Evolutionary conservation across 2,797 vertebrate species (phyloP).

Genomic region (Semotilus atromaculatus): DNA sequence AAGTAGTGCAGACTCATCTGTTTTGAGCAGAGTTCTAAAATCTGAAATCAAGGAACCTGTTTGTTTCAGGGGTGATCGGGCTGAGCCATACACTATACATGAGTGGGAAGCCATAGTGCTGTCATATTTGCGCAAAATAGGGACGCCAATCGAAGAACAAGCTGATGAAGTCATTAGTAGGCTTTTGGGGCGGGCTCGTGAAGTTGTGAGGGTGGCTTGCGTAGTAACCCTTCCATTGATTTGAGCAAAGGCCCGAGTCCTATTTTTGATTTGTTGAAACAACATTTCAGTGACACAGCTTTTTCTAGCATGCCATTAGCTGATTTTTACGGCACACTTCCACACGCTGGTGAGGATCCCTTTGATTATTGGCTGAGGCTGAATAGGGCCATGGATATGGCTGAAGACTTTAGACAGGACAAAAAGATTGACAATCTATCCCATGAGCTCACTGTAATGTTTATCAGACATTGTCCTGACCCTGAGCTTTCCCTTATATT

Average conservation of each 20-base stretch:
- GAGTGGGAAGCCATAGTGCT: too few relatives aligned
- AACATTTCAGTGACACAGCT: slow-evolving; percentile 50
- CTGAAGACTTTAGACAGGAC: slow-evolving; percentile 49
- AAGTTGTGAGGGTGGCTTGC: not conserved
- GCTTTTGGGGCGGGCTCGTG: not conserved
- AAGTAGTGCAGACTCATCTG: not conserved
- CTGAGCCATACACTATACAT: too few relatives aligned
- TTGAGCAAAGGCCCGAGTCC: not conserved
- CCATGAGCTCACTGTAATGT: slow-evolving; percentile 22
- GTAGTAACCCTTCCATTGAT: not conserved
- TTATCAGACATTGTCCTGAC: slow-evolving; percentile 56
- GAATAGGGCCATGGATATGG: slow-evolving; percentile 49
- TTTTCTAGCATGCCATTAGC: slow-evolving; percentile 51
- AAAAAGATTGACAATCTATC: slow-evolving; percentile 13
- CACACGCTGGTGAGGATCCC: slow-evolving; percentile 7
- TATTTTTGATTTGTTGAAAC: slow-evolving; percentile 43
- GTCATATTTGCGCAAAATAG: too few relatives aligned
- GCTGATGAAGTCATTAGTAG: too few relatives aligned
- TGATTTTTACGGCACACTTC: slow-evolving; percentile 50
- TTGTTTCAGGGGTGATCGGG: too few relatives aligned
- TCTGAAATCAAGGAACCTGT: too few relatives aligned
- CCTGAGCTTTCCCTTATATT: slow-evolving; percentile 29
- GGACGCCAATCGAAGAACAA: too few relatives aligned
- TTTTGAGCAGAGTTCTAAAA: too few relatives aligned
- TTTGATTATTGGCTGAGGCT: slow-evolving; percentile 56